phyloP scores from a whole-genome alignment of 2,888 invertebrate genomes.

The Drosophila phalerata region DNA sequence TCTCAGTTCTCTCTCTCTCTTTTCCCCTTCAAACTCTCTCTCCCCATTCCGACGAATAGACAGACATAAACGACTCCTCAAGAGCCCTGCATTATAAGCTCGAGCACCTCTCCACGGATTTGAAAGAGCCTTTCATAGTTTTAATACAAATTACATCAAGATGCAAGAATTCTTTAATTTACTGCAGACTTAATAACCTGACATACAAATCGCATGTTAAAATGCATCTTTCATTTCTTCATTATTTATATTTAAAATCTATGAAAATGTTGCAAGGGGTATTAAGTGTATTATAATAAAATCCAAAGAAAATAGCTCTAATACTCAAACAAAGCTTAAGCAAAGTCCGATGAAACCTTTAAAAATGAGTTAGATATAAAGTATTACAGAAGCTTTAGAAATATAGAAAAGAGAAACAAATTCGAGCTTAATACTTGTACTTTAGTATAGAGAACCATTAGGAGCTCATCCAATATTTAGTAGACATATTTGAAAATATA shows the following conservation, averaged over 20 bases:
- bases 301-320: neutral
- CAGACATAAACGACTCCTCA: conserved; percentile 18
- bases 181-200: neutral
- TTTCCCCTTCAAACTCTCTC: too few relatives aligned
- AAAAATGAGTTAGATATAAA: neutral
- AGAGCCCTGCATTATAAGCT: conserved; percentile 9
- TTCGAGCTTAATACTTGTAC: neutral
- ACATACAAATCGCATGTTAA: too few relatives aligned
- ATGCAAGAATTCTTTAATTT: neutral
- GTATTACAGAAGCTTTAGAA: neutral
- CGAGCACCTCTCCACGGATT: conserved; percentile 13
- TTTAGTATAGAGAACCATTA: neutral
- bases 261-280: too few relatives aligned
- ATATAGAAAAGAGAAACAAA: neutral
- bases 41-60: neutral
- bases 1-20: neutral
- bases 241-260: too few relatives aligned
- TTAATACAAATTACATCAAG: conserved; percentile 10
- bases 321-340: neutral
- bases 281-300: too few relatives aligned
- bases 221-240: too few relatives aligned
- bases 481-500: conserved; percentile 6
- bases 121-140: conserved; percentile 16
- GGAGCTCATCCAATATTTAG: conserved; percentile 9
- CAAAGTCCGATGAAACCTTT: neutral